Evolutionary conservation across 2,888 invertebrate species (phyloP), one percentile per base, ranked within the genome.

Genomic region (Spatulosminthurus flaviceps): DNA sequence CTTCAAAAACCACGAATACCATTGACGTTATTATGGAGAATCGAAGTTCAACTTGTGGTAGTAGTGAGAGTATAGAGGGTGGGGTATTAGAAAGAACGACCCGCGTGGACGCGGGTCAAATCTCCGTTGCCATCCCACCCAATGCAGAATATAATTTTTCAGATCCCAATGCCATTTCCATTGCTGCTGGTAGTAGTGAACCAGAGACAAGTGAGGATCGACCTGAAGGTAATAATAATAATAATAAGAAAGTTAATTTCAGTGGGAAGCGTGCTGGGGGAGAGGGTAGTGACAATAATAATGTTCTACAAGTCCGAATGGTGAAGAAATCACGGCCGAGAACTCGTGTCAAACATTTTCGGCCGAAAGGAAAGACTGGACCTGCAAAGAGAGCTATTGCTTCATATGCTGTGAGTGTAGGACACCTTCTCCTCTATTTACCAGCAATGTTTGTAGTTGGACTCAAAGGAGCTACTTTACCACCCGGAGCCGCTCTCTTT

Each of bases 391-490:
- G 84, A 19, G 86, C 86, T 5, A 78, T 85, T 7, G 81, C 84
- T 4, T 85, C 85, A 4, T 86, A 86, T 71, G 80, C 83, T 22
- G 83, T 86, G 21, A 84, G 83, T 21, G 82, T 86, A 21, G 86
- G 85, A 43, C 86, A 86, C 81, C 79, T 86, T 26, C 72, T 86
- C 13, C 81, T 86, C 61, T 86, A 86, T 77, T 78, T 86, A 60
- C 86, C 86, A 1, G 85, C 86, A 26, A 85, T 86, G 84, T 80
- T 81, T 67, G 83, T 86, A 13, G 81, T 86, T 19, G 86, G 86
- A 13, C 83, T 85, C 29, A 84, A 83, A 80, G 84, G 83, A 41
- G 69, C 66, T 4, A 77, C 75, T 28, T 71, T 85, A 64, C 78
- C 83, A 26, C 78, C 84, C 19, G 67, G 81, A 21, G 81, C 76